These are phyloP conservation scores for Poeciliopsis gracilis DNA, from an alignment of 2,797 vertebrate species.

Conservation along the genomic window DNA sequence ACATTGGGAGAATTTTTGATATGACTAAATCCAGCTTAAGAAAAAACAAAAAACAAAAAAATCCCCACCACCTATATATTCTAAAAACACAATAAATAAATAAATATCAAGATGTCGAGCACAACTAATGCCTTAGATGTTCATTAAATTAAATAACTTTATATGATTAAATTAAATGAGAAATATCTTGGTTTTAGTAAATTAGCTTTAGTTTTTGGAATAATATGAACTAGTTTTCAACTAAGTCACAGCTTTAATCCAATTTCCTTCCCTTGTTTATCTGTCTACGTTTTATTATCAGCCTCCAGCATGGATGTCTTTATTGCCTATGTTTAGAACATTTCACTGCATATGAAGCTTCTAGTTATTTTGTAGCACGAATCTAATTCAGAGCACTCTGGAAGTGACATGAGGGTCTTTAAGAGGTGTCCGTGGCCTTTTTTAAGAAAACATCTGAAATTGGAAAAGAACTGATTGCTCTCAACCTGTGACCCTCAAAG, in stretches of 20 bases:
- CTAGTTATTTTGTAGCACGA: slow-evolving; percentile 44
- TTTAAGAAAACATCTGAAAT: slow-evolving; percentile 42
- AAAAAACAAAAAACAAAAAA: slow-evolving; percentile 24
- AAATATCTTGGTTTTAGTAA: not conserved
- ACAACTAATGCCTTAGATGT: not conserved
- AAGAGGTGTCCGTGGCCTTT: slow-evolving; percentile 33
- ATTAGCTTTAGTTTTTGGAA: slow-evolving; percentile 15
- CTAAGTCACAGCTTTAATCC: slow-evolving; percentile 26
- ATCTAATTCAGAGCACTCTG: slow-evolving; percentile 47
- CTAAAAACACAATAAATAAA: not conserved
- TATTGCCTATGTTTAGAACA: slow-evolving; percentile 27
- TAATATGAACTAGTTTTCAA: slow-evolving; percentile 22
- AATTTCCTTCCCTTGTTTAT: slow-evolving; percentile 29
- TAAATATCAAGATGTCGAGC: not conserved
- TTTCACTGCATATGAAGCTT: slow-evolving; percentile 34
- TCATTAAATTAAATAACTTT: not conserved
- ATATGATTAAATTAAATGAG: slow-evolving; percentile 1
- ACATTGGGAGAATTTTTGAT: slow-evolving; percentile 34
- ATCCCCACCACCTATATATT: not conserved
- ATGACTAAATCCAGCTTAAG: slow-evolving; percentile 30
- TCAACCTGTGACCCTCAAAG: slow-evolving; percentile 41
- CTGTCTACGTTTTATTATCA: slow-evolving; percentile 7
- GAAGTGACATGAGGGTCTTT: slow-evolving; percentile 34
- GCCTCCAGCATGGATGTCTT: slow-evolving; percentile 11
- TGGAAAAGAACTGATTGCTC: slow-evolving; percentile 35